Evolutionary conservation across 2,113 vertebrate species (phyloP).

Genomic region (Promerops cafer): DNA sequence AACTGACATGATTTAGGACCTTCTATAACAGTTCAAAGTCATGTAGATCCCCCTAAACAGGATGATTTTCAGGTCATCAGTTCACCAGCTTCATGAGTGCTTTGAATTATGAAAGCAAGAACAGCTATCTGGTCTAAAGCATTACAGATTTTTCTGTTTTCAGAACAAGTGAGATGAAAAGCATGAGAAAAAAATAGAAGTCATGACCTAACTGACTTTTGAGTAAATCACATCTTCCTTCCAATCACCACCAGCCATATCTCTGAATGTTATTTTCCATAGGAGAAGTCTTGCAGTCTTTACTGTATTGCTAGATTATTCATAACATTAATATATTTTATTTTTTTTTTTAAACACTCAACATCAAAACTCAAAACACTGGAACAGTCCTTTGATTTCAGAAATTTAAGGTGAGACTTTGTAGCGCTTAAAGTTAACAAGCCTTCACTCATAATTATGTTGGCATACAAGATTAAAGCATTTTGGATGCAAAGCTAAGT

Average conservation of each 20-base stretch:
- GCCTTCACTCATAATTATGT: background rate
- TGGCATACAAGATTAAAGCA: background rate
- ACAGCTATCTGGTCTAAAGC: background rate
- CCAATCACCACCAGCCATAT: background rate
- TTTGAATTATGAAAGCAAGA: background rate
- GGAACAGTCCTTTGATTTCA: background rate
- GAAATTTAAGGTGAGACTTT: background rate
- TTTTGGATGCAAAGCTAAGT: background rate
- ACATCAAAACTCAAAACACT: background rate
- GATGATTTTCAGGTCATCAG: background rate
- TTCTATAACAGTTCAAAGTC: background rate
- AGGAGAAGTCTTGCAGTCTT: background rate
- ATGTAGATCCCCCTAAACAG: background rate
- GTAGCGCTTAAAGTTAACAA: background rate
- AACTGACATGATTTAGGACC: background rate
- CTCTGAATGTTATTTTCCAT: background rate
- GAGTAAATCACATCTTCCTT: background rate
- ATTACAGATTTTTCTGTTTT: background rate
- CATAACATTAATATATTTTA: background rate
- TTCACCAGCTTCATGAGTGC: background rate
- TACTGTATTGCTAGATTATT: background rate
- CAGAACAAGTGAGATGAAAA: background rate
- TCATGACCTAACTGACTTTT: background rate
- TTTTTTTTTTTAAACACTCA: background rate
- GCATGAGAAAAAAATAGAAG: fast-evolving